These are phyloP conservation scores for Paedocypris sp. DNA, from an alignment of 2,113 vertebrate species.

Conservation along the genomic window DNA sequence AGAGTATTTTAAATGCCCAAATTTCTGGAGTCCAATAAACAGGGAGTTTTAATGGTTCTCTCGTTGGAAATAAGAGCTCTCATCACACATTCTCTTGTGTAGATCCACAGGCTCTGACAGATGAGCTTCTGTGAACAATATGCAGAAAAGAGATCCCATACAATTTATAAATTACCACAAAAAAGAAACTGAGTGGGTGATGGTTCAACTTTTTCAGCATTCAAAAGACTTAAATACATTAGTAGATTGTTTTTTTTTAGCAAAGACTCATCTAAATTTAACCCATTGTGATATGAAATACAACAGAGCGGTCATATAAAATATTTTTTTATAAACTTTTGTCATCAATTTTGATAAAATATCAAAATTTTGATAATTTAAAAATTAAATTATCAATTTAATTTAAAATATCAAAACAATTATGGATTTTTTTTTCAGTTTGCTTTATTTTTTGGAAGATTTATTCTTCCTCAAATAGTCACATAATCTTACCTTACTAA, in stretches of 20 bases:
- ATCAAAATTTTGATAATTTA: too few species aligned
- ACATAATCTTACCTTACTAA: too few species aligned
- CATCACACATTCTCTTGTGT: not conserved
- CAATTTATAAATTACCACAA: not conserved
- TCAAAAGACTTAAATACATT: constrained; percentile 17
- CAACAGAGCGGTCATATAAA: too few species aligned
- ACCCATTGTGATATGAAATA: too few species aligned
- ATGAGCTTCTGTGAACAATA: constrained; percentile 7
- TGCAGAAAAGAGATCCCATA: constrained; percentile 1
- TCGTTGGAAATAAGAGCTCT: not conserved
- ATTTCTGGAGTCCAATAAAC: not conserved
- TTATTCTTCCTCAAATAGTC: too few species aligned
- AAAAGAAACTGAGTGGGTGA: constrained; percentile 20
- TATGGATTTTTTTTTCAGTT: too few species aligned
- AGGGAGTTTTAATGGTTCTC: not conserved
- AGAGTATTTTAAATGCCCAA: not conserved
- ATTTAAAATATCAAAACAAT: too few species aligned
- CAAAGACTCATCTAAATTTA: too few species aligned
- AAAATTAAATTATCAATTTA: too few species aligned
- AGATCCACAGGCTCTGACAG: constrained; percentile 18
- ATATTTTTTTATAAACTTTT: too few species aligned
- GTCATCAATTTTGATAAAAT: too few species aligned
- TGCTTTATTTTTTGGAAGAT: too few species aligned
- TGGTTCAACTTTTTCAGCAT: constrained; percentile 3
- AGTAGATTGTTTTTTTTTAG: constrained; percentile 36